Evolutionary conservation across 2,888 invertebrate genomes (phyloP).

Genomic region (Watsonalla binaria): DNA sequence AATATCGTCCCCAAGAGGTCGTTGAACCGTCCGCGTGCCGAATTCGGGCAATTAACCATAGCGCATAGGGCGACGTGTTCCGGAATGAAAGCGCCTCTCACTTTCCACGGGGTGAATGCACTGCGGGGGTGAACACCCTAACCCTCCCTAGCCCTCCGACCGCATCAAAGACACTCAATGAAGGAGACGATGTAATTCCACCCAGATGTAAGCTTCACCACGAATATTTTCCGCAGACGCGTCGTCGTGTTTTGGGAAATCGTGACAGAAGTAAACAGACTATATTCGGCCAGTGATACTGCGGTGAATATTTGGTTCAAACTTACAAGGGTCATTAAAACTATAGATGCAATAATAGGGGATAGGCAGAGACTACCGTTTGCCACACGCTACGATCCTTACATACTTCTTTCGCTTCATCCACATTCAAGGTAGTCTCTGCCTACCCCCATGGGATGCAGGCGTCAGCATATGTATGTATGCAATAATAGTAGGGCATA

Average conservation of each 20-base stretch:
- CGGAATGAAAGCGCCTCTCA: conserved; percentile 68
- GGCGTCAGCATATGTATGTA: too few species aligned
- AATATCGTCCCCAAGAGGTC: conserved; percentile 39
- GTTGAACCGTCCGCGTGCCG: conserved; percentile 59
- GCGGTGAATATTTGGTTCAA: too few species aligned
- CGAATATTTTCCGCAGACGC: conserved; percentile 18
- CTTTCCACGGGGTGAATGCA: conserved; percentile 77
- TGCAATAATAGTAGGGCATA: too few species aligned
- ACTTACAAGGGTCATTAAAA: too few species aligned
- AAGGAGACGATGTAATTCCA: conserved; percentile 41
- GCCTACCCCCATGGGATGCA: too few species aligned
- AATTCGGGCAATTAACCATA: conserved; percentile 69
- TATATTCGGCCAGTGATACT: too few species aligned
- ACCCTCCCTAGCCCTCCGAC: conserved; percentile 48
- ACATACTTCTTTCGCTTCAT: too few species aligned
- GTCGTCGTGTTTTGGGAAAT: not conserved
- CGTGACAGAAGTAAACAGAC: too few species aligned
- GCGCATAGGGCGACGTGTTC: conserved; percentile 56
- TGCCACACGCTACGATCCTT: too few species aligned
- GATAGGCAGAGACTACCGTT: too few species aligned
- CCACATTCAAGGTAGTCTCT: too few species aligned
- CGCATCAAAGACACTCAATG: conserved; percentile 68
- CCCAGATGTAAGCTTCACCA: conserved; percentile 24
- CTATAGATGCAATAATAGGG: too few species aligned
- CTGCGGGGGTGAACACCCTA: conserved; percentile 63